phyloP scores from a whole-genome alignment of 2,797 vertebrate species.

The Botia kubotai region DNA sequence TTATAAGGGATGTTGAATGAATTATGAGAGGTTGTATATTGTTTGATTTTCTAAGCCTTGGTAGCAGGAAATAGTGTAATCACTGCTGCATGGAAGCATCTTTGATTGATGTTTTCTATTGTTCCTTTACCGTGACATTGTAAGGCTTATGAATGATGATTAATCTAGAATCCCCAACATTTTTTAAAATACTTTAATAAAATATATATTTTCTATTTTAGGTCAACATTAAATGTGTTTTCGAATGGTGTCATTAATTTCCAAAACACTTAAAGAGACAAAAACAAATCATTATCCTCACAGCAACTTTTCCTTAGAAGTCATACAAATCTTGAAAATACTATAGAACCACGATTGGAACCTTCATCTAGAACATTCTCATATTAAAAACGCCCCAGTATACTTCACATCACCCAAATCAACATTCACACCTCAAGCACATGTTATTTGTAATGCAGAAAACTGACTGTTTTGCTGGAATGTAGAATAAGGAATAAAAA shows the following conservation, averaged over 20 bases:
- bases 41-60: slow-evolving; percentile 20
- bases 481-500: background rate
- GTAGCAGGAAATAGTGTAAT: slow-evolving; percentile 48
- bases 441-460: background rate
- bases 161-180: background rate
- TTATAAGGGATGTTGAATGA: slow-evolving; percentile 46
- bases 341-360: background rate
- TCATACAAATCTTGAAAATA: slow-evolving; percentile 1
- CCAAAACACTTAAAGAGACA: background rate
- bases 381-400: background rate
- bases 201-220: background rate
- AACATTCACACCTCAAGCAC: background rate
- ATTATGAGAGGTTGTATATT: slow-evolving; percentile 32
- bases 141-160: slow-evolving; percentile 31
- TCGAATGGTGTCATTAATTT: slow-evolving; percentile 21
- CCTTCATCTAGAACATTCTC: background rate
- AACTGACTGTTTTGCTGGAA: background rate
- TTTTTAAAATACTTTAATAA: slow-evolving; percentile 20
- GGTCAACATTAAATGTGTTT: background rate
- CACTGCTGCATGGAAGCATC: slow-evolving; percentile 41
- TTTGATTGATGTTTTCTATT: slow-evolving; percentile 61
- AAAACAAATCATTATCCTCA: background rate
- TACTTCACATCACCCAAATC: background rate
- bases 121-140: slow-evolving; percentile 49
- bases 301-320: background rate